These are phyloP conservation scores for Formica exsecta DNA, from an alignment of 1,140 invertebrate genomes.

Conservation along the genomic window DNA sequence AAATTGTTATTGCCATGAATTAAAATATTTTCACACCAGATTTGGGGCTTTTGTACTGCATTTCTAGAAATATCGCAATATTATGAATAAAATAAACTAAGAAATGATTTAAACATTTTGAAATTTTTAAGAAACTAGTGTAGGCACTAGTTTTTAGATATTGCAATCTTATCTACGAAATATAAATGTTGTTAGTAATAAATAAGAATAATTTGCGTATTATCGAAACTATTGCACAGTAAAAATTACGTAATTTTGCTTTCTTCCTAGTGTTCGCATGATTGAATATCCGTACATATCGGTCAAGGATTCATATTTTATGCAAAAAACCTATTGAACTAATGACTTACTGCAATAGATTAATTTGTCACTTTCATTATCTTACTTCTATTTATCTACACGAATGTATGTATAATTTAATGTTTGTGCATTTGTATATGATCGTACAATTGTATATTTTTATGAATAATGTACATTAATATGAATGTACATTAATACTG, in stretches of 20 bases:
- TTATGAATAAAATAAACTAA: no score
- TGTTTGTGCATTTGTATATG: no score
- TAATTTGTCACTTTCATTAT: slow-evolving; percentile 39
- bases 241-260: slow-evolving; percentile 24
- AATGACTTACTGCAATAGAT: slow-evolving; percentile 13
- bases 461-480: neutral
- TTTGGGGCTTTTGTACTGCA: no score
- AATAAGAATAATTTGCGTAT: no score
- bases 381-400: neutral
- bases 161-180: no score
- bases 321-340: slow-evolving; percentile 15
- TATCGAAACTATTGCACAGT: neutral
- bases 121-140: no score
- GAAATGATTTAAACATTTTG: no score
- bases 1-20: no score
- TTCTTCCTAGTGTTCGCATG: neutral
- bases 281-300: slow-evolving; percentile 17
- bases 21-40: no score
- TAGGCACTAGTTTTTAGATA: no score
- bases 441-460: slow-evolving; percentile 13
- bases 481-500: neutral
- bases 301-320: slow-evolving; percentile 38
- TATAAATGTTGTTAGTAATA: no score
- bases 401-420: neutral
- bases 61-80: no score